Evolutionary conservation across 2,113 vertebrate species (phyloP), one percentile per base, ranked within the genome.

Genomic region (Perccottus glenii): DNA sequence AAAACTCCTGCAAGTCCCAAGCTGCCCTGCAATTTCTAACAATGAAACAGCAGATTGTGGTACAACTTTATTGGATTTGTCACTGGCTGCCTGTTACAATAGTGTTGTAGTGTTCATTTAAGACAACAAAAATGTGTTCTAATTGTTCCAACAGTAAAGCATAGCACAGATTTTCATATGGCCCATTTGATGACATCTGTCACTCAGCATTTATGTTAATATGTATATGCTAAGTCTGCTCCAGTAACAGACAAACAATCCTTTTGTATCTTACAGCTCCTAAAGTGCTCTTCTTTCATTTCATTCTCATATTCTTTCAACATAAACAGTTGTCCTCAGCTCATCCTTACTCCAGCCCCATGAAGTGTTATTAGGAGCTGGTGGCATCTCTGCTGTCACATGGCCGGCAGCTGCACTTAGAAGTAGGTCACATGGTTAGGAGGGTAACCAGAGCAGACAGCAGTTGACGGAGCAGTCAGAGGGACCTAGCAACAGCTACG

Each of bases 351-450:
- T 53, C 79, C 65, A 68, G 58, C 74, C 84, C 66, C 73, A 84
- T 75, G 68, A 71, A 78, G 63, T 12, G 44, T 78, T 77, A 75
- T 84, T 64, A 63, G 27, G 76, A 77, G 77, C 73, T 49, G 71
- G 73, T 84, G 82, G 82, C 76, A 78, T 85, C 81, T 78, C 67
- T 58, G 60, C 47, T 73, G 81, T 88, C 88, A 89, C 85, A 89
- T 84, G 87, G 80, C 70, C 67, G 75, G 85, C 82, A 88, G 87
- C 85, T 87, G 85, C 65, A 78, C 68, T 74, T 72, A 79, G 62
- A 86, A 82, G 11, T 72, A 62, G 84, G 90, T 87, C 87, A 88
- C 84, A 86, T 87, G 88, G 72, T 82, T 69, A 47, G 61, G 59
- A 47, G 74, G 77, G 80, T 80, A 79, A 83, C 64, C 75, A 69